A percentile compares a stretch with the other conserved stretches of the same genome.
Evolutionary conservation across 1,140 invertebrate genomes (phyloP).

Genomic region (Calosoma granatense): DNA sequence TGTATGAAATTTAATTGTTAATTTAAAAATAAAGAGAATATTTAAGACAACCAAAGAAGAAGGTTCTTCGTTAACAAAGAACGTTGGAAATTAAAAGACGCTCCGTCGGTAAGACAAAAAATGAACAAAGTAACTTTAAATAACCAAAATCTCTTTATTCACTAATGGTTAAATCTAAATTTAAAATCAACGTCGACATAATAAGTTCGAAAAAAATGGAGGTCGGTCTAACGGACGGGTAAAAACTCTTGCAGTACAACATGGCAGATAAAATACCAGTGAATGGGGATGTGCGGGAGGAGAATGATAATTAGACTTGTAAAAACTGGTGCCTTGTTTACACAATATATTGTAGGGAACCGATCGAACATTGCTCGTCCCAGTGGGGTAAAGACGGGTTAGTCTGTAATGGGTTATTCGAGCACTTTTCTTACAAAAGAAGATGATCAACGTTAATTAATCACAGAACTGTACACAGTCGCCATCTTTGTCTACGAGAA

Average conservation of each 20-base stretch:
- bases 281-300: too few relatives aligned
- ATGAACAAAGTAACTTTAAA: conserved; percentile 1
- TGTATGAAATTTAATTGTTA: not conserved
- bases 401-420: not conserved
- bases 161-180: conserved; percentile 3
- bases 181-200: conserved; percentile 2
- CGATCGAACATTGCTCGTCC: too few relatives aligned
- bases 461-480: not conserved
- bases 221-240: too few relatives aligned
- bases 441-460: conserved; percentile 1
- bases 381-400: too few relatives aligned
- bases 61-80: not conserved
- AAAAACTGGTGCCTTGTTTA: not conserved
- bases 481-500: not conserved
- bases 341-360: too few relatives aligned
- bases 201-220: not conserved
- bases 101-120: not conserved
- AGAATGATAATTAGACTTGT: not conserved
- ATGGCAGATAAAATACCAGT: too few relatives aligned
- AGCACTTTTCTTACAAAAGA: not conserved
- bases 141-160: not conserved
- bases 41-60: too few relatives aligned
- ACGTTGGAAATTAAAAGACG: conserved; percentile 3
- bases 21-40: not conserved
- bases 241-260: not conserved